Percentiles rank a stretch among this genome's conserved stretches.
Conservation (phyloP, 2,113 vertebrate species). For the Poecile atricapillus region DNA sequence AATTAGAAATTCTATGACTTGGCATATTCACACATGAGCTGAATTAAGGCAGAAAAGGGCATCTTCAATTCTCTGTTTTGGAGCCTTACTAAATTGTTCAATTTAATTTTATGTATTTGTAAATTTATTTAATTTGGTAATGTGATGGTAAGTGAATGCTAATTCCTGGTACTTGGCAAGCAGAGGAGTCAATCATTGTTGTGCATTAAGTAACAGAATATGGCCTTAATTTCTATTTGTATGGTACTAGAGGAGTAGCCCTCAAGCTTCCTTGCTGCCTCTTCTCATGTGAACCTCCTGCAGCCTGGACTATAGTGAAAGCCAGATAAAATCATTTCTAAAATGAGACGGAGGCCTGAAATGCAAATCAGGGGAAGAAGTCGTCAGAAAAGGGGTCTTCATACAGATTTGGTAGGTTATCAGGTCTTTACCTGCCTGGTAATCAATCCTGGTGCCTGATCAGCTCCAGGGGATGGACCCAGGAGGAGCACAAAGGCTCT, state of each 20-base stretch:
- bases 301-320: not conserved
- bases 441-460: slow-evolving; percentile 62
- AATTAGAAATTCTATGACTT: not conserved
- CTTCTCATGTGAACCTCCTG: not conserved
- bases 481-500: slow-evolving; percentile 65
- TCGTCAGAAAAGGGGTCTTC: not conserved
- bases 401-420: slow-evolving; percentile 42
- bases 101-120: not conserved
- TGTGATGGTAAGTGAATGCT: not conserved
- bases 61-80: not conserved
- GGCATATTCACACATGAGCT: not conserved
- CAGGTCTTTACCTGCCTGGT: slow-evolving; percentile 30
- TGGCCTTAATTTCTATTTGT: not conserved
- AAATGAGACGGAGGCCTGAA: not conserved
- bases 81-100: not conserved
- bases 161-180: not conserved
- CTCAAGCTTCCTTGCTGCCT: not conserved
- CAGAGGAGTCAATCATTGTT: not conserved
- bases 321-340: slow-evolving; percentile 43
- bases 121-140: not conserved
- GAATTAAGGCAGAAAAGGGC: not conserved
- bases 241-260: not conserved
- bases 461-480: slow-evolving; percentile 51
- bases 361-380: slow-evolving; percentile 20
- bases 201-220: not conserved